Evolutionary conservation across 37 sponge, comb jelly and placozoan genomes (phyloP).

Genomic region (Diacarnus erythraeanus): DNA sequence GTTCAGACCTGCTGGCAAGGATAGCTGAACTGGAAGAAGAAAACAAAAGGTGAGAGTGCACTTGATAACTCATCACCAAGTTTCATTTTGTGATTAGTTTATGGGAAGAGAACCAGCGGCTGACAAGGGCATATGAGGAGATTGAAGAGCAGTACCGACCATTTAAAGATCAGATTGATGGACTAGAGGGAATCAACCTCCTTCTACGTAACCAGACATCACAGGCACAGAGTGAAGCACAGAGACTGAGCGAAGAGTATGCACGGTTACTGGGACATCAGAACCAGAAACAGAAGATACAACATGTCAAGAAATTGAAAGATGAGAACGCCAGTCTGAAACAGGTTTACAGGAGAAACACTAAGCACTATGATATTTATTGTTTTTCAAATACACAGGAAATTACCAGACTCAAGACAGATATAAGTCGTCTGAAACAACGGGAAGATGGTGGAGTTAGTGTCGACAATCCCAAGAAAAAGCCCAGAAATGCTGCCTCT

Average conservation of each 20-base stretch:
- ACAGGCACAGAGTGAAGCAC: conserved; percentile 60
- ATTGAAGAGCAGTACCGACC: conserved; percentile 56
- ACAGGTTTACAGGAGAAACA: conserved; percentile 24
- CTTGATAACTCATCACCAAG: background rate
- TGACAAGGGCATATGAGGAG: conserved; percentile 27
- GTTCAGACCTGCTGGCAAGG: background rate
- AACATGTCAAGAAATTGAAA: conserved; percentile 70
- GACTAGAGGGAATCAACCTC: conserved; percentile 41
- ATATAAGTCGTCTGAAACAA: conserved; percentile 25
- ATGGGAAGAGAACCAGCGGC: conserved; percentile 24
- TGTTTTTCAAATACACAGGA: conserved; percentile 18
- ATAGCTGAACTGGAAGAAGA: conserved; percentile 46
- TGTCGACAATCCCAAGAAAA: background rate
- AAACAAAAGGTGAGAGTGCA: conserved; percentile 27
- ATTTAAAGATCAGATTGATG: conserved; percentile 63
- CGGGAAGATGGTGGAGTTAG: conserved; percentile 12
- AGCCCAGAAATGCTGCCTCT: background rate
- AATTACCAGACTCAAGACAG: conserved; percentile 29
- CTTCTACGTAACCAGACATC: conserved; percentile 58
- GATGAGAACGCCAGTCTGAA: conserved; percentile 60
- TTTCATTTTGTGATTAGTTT: no score
- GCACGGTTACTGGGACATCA: conserved; percentile 78
- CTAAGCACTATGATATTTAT: no score
- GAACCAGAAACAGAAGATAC: conserved; percentile 78
- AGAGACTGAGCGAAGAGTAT: conserved; percentile 47